Percentiles rank a stretch among this genome's conserved stretches.
Evolutionary conservation across 2,113 vertebrate genomes (phyloP).

Genomic region (Myotis davidii): DNA sequence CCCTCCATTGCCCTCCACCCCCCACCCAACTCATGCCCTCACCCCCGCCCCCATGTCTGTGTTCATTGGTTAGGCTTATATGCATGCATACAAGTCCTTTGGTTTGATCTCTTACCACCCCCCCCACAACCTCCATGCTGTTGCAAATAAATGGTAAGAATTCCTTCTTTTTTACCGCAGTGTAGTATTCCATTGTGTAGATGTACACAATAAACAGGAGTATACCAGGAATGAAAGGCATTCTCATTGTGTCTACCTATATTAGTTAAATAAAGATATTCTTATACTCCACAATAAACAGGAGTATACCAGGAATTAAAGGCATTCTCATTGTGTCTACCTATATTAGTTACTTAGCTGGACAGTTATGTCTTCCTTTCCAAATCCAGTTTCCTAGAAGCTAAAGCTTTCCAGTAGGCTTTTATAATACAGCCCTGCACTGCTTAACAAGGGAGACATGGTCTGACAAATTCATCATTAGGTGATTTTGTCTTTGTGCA

Average conservation of each 20-base stretch:
- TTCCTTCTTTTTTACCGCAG: too few species aligned
- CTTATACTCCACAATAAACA: not conserved
- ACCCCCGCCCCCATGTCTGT: too few species aligned
- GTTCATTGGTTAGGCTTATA: too few species aligned
- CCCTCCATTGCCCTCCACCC: too few species aligned
- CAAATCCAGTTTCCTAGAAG: not conserved
- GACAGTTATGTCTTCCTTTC: not conserved
- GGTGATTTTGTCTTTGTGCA: not conserved
- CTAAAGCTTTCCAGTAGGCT: not conserved
- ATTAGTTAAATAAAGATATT: not conserved
- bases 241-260: not conserved
- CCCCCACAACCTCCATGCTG: too few species aligned
- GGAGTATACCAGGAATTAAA: not conserved
- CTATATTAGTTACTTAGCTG: not conserved
- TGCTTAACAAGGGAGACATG: not conserved
- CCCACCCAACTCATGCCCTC: too few species aligned
- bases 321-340: not conserved
- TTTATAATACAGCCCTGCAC: not conserved
- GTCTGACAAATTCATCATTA: not conserved
- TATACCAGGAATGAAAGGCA: not conserved
- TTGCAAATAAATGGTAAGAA: too few species aligned
- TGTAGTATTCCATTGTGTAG: too few species aligned
- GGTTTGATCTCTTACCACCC: too few species aligned
- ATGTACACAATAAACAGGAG: not conserved
- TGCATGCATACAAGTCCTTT: too few species aligned